Evolutionary conservation across 2,888 invertebrate genomes (phyloP).

Genomic region (Ornithoptera alexandrae): DNA sequence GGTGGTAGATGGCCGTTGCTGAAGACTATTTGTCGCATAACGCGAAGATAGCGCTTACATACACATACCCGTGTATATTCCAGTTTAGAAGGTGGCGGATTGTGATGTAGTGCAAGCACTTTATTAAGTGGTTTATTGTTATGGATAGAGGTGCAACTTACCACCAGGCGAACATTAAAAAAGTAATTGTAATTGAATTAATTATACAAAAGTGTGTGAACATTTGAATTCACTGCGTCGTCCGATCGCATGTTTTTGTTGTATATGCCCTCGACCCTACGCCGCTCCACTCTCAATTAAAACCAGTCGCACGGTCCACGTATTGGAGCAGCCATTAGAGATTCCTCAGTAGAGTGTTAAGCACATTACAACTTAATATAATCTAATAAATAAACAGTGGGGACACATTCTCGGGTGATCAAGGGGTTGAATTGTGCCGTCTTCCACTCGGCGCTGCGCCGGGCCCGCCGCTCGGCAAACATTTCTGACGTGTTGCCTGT

Average conservation of each 20-base stretch:
- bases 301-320: constrained; percentile 37
- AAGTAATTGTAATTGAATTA: no score
- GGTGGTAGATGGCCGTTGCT: no score
- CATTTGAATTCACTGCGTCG: no score
- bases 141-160: no score
- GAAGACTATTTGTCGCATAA: no score
- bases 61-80: no score
- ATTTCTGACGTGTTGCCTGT: constrained; percentile 23
- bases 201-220: no score
- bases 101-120: no score
- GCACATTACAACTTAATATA: constrained; percentile 47
- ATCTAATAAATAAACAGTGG: constrained; percentile 53
- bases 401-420: constrained; percentile 35
- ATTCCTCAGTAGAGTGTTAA: constrained; percentile 50
- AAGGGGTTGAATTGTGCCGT: constrained; percentile 19
- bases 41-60: no score
- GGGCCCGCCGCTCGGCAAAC: constrained; percentile 22
- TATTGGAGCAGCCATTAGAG: constrained; percentile 46
- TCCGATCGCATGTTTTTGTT: constrained; percentile 22
- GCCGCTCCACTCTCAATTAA: constrained; percentile 35
- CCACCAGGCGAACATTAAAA: no score
- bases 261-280: constrained; percentile 21
- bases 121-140: no score
- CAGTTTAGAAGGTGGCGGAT: no score
- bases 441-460: background rate